Percentiles rank a stretch among this genome's conserved stretches.
These are phyloP conservation scores for Nymphalis c-album DNA, from an alignment of 2,888 invertebrate species.

Conservation along the genomic window DNA sequence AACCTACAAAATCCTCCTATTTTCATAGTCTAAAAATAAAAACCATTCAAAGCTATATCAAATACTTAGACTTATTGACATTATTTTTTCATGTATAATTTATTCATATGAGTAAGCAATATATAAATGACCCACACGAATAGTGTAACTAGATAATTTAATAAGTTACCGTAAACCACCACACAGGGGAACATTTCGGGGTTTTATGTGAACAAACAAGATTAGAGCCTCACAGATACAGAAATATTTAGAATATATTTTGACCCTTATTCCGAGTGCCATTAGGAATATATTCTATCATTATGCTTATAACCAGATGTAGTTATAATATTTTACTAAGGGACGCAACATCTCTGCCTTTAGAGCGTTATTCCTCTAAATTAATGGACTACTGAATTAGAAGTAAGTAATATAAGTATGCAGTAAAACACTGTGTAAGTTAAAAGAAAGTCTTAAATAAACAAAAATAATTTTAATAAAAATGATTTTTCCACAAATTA, in stretches of 20 bases:
- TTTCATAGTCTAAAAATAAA: too few species aligned
- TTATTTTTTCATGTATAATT: too few species aligned
- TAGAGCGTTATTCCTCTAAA: slow-evolving; percentile 5
- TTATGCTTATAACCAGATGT: background rate
- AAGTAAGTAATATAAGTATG: background rate
- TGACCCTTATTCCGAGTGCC: background rate
- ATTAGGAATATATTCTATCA: background rate
- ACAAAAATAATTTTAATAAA: background rate
- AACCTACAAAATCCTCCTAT: too few species aligned
- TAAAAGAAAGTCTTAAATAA: background rate
- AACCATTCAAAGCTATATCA: too few species aligned
- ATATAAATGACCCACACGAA: background rate
- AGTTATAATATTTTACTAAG: slow-evolving; percentile 10
- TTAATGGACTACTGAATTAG: slow-evolving; percentile 8
- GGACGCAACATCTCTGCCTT: slow-evolving; percentile 13
- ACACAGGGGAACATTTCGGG: slow-evolving; percentile 35
- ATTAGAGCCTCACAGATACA: slow-evolving; percentile 16
- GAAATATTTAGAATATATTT: slow-evolving; percentile 12
- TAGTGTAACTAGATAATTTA: slow-evolving; percentile 37
- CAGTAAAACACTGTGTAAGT: background rate
- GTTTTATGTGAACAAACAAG: slow-evolving; percentile 39
- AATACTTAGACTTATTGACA: too few species aligned
- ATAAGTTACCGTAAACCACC: slow-evolving; percentile 33
- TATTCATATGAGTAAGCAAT: too few species aligned
- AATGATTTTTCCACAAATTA: background rate